Evolutionary conservation across 1,140 invertebrate genomes (phyloP), one percentile per base, ranked within the genome.

Genomic region (Aphelinus certus): DNA sequence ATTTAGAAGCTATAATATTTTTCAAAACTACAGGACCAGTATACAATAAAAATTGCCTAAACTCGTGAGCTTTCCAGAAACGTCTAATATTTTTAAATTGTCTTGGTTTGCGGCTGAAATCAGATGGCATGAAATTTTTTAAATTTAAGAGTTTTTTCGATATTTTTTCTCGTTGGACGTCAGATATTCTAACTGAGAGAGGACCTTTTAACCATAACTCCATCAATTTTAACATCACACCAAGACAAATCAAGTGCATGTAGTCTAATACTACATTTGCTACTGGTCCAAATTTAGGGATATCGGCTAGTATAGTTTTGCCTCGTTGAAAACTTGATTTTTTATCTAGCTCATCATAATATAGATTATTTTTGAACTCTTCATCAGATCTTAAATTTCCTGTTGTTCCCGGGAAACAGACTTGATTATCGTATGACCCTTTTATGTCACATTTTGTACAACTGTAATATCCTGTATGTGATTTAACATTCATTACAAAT

Each of bases 11-110:
- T 60, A 79, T 49, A 7, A 62, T 51, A 10, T 57, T 45, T 49
- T 63, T 69, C 53, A 77, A 65, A 9, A 75, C 55, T 46, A 79
- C 46, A 46, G 67, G 63, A 7, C 64, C 75, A 7, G 70, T 86
- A 73, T 89, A 89, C 10, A 89, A 73, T 9, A 89, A 58, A 79
- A 89, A 87, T 63, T 82, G 80, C 60, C 87, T 75, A 77, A 84
- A 86, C 77, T 89, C 87, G 61, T 88, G 88, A 7, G 86, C 88
- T 77, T 89, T 89, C 26, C 26, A 26, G 84, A 84, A 89, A 60
- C 78, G 75, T 4, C 83, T 80, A 45, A 88, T 5, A 47, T 87
- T 81, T 42, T 65, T 64, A 26, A 88, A 69, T 42, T 73, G 43
- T 60, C 85, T 69, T 26, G 86, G 83, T 75, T 85, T 86, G 65